Evolutionary conservation across 2,888 invertebrate genomes (phyloP), one percentile per base, ranked within the genome.

Genomic region (Aphelenchoides bicaudatus): DNA sequence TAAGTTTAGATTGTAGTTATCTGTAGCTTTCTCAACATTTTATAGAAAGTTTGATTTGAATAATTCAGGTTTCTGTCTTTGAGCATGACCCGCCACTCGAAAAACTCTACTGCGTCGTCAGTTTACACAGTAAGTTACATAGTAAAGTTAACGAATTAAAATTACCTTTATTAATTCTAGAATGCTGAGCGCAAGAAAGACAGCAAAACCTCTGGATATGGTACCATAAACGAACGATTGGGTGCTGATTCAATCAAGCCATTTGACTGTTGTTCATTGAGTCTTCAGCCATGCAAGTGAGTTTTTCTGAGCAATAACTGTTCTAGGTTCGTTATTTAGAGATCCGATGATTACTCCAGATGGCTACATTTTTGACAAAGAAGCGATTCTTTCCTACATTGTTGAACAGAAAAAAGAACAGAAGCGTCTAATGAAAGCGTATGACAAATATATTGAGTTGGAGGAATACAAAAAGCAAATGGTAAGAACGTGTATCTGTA

Each of bases 121-220:
- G 94, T 96, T 8, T 99, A 98, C 80, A 92, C 96, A 0, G 52
- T 27, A n/a, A 55, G 30, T 19, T 52, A 54, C 23, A 13, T 8
- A 56, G 8, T n/a, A 8, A n/a, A 8, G 29, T 16, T 10, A 6
- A 8, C 13, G 28, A 16, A 13, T 50, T 54, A 58, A n/a, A 13
- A 34, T 34, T 34, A 10, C n/a, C 37, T 10, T 10, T 13, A n/a
- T 8, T 6, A 88, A 34, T 3, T 96, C 98, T 76, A 90, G 93
- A 73, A n/a, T n/a, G n/a, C n/a, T n/a, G 98, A 98, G 79, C 91
- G 92, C 82, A 89, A 91, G 80, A 93, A 91, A 79, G 96, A 98
- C 79, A 90, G 91, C 1, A 86, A 88, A 37, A 39, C 71, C 6
- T 92, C 93, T 13, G 96, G 96, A 5, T 98, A 93, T 81, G 94